Percentiles rank a stretch among this genome's conserved stretches.
Evolutionary conservation across 2,113 vertebrate species (phyloP).

Genomic region (Chrysemys picta): DNA sequence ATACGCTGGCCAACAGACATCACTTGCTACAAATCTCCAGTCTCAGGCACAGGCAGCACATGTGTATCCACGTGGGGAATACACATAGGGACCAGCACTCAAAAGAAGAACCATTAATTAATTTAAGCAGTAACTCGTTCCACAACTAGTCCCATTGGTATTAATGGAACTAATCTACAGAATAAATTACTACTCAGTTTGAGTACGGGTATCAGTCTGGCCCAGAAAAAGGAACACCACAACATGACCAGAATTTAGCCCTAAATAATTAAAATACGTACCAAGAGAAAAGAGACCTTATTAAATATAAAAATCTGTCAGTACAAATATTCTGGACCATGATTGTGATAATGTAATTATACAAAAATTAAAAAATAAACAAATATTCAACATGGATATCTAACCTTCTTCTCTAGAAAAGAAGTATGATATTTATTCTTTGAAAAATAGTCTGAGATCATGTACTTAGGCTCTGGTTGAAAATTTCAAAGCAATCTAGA

Average conservation of each 20-base stretch:
- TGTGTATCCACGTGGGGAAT: too few relatives aligned
- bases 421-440: neutral
- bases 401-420: neutral
- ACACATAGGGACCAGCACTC: neutral
- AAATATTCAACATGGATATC: neutral
- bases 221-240: neutral
- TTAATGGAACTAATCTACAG: neutral
- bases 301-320: neutral
- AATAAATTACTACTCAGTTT: slow-evolving; percentile 9
- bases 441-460: neutral
- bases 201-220: neutral
- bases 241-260: neutral
- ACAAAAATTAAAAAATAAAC: neutral
- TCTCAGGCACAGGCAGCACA: too few relatives aligned
- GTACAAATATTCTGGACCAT: neutral
- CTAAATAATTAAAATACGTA: neutral
- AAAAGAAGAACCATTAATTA: neutral
- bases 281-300: neutral
- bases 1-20: too few relatives aligned
- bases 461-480: neutral
- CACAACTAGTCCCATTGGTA: neutral
- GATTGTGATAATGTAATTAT: neutral
- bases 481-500: neutral
- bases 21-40: too few relatives aligned
- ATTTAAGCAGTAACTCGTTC: slow-evolving; percentile 8